phyloP scores from a whole-genome alignment of 1,140 invertebrate genomes.

The Pseudomyrmex dendroicus region DNA sequence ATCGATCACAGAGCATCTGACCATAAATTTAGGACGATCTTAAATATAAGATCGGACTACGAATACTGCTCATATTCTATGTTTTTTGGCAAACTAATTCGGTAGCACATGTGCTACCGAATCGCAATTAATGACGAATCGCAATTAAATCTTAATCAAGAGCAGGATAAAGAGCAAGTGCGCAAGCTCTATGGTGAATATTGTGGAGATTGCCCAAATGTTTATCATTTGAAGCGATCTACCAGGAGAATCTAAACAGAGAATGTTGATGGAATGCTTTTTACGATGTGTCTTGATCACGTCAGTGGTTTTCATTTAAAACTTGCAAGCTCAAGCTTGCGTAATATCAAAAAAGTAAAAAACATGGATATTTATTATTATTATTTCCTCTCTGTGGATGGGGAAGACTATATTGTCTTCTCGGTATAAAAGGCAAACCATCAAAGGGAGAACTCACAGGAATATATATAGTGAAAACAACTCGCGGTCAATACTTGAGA shows the following conservation, averaged over 20 bases:
- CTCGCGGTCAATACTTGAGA: too few species aligned
- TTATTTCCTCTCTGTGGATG: too few species aligned
- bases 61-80: neutral
- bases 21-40: too few species aligned
- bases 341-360: neutral
- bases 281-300: neutral
- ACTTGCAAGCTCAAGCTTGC: too few species aligned
- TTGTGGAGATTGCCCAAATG: constrained; percentile 78
- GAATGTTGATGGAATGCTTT: constrained; percentile 38
- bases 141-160: constrained; percentile 74
- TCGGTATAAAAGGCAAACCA: too few species aligned
- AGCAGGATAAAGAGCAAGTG: constrained; percentile 60
- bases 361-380: too few species aligned
- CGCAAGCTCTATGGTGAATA: constrained; percentile 72
- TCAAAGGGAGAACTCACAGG: too few species aligned
- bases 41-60: too few species aligned
- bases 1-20: too few species aligned
- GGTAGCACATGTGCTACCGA: neutral
- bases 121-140: neutral
- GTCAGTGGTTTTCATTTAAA: constrained; percentile 31
- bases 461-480: too few species aligned
- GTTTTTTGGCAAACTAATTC: constrained; percentile 9
- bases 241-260: constrained; percentile 73
- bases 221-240: constrained; percentile 78
- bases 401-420: too few species aligned